A percentile compares a stretch with the other conserved stretches of the same genome.
These are phyloP conservation scores for Malurus alboscapulatus DNA, from an alignment of 2,113 vertebrate species.

Conservation along the genomic window DNA sequence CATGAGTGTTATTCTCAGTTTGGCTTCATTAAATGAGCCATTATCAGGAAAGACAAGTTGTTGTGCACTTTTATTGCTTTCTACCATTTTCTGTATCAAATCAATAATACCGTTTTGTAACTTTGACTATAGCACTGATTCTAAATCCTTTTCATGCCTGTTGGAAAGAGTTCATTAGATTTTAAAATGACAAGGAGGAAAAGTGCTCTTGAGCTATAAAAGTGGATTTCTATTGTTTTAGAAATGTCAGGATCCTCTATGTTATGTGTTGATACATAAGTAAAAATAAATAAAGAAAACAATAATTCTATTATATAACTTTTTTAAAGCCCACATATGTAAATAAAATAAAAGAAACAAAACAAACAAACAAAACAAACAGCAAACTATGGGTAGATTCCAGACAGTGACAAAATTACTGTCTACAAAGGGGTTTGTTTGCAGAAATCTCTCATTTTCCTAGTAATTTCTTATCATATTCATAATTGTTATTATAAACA, in stretches of 20 bases:
- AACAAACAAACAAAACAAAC: not conserved
- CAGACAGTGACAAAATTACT: not conserved
- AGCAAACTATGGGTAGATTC: not conserved
- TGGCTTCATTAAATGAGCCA: conserved; percentile 28
- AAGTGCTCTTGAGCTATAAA: not conserved
- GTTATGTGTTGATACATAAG: not conserved
- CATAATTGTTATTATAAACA: not conserved
- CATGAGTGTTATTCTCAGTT: not conserved
- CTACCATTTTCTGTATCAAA: not conserved
- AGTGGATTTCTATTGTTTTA: not conserved
- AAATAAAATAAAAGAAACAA: not conserved
- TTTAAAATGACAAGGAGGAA: not conserved
- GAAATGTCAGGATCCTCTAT: not conserved
- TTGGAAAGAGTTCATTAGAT: not conserved
- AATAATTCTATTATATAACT: not conserved
- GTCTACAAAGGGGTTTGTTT: not conserved
- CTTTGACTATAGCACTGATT: not conserved
- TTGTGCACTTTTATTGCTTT: not conserved
- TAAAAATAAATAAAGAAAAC: not conserved
- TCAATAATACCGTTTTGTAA: not conserved
- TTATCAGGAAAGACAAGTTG: conserved; percentile 7
- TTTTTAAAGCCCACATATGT: not conserved
- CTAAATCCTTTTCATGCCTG: not conserved
- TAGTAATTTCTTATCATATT: not conserved
- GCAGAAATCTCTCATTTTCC: not conserved